A percentile compares a stretch with the other conserved stretches of the same genome.
Conservation (phyloP, 2,888 invertebrate genomes). For the Idaea biselata region DNA sequence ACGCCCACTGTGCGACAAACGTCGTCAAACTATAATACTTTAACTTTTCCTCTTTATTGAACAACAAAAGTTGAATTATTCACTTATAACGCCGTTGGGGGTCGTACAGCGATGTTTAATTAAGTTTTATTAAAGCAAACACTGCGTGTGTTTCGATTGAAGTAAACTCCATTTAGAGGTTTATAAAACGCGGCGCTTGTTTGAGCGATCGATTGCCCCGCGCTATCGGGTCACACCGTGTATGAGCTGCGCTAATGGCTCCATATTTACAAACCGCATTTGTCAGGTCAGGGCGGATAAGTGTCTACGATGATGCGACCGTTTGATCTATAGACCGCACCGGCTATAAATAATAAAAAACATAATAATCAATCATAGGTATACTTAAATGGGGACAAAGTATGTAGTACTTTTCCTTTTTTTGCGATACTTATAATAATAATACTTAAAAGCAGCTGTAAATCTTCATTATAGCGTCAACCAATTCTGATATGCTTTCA, state of each 20-base stretch:
- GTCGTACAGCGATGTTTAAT: background rate
- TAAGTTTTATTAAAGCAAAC: background rate
- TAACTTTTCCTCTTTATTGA: background rate
- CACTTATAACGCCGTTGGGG: background rate
- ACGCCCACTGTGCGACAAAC: background rate
- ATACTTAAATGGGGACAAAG: background rate
- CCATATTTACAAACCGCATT: slow-evolving; percentile 22
- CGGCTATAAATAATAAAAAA: background rate
- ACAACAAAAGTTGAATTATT: background rate
- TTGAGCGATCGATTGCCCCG: slow-evolving; percentile 24
- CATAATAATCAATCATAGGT: background rate
- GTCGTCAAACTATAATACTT: background rate
- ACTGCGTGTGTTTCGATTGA: background rate
- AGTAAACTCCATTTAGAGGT: slow-evolving; percentile 10
- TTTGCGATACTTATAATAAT: too few relatives aligned
- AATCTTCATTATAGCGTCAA: too few relatives aligned
- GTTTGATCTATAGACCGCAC: background rate
- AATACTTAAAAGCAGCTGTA: too few relatives aligned
- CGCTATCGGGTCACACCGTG: slow-evolving; percentile 20
- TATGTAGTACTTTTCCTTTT: too few relatives aligned
- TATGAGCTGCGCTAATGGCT: slow-evolving; percentile 20
- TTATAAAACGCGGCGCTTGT: slow-evolving; percentile 13
- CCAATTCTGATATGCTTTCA: too few relatives aligned
- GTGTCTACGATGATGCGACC: background rate
- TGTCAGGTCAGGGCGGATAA: background rate